phyloP scores from a whole-genome alignment of 2,888 invertebrate genomes.

The Eupithecia subfuscata region DNA sequence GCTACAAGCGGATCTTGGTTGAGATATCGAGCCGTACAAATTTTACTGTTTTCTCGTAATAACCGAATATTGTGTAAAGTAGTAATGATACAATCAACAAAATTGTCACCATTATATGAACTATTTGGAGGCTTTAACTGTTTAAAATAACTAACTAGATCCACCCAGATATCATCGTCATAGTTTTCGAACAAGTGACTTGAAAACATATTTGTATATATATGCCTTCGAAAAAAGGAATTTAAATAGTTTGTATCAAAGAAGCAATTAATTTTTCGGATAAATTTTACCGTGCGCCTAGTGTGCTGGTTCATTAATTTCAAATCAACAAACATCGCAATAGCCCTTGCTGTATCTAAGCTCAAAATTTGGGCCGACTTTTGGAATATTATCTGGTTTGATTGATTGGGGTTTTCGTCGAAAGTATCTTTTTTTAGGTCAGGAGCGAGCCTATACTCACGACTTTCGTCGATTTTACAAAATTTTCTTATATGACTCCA shows the following conservation, averaged over 20 bases:
- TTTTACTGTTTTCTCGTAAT: not conserved
- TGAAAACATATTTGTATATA: not conserved
- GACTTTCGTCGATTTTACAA: not conserved
- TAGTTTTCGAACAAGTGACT: not conserved
- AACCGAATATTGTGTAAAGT: conserved; percentile 1
- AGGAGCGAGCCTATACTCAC: not conserved
- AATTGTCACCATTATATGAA: not conserved
- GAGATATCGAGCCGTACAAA: not conserved
- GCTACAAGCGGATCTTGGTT: conserved; percentile 2
- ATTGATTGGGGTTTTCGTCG: not conserved
- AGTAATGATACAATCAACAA: not conserved
- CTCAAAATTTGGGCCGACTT: not conserved
- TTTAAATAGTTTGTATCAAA: not conserved
- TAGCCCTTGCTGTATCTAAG: not conserved
- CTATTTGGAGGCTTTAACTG: not conserved
- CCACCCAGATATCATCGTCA: not conserved
- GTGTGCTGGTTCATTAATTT: not conserved
- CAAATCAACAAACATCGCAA: not conserved
- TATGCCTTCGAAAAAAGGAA: not conserved
- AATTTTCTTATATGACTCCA: not conserved
- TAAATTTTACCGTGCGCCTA: not conserved
- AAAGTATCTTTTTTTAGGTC: not conserved
- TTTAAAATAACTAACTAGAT: not conserved
- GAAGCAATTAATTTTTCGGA: not conserved
- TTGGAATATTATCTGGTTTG: not conserved